A percentile compares a stretch with the other conserved stretches of the same genome.
phyloP scores from a whole-genome alignment of 2,888 invertebrate genomes.

The Eurytoma adleriae region DNA sequence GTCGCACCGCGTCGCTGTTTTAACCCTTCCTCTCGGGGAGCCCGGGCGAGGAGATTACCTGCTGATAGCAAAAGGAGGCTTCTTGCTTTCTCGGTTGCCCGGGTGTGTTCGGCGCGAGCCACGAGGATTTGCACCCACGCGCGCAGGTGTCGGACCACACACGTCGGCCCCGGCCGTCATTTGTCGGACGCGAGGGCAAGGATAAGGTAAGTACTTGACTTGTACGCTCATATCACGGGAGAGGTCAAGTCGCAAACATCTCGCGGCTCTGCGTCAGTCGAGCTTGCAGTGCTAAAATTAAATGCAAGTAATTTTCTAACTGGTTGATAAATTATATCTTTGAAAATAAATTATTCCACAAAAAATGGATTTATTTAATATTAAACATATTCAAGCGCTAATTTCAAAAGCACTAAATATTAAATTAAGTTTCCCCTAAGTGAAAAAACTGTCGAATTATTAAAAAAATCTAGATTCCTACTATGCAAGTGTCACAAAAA shows the following conservation, averaged over 20 bases:
- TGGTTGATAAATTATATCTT: too few relatives aligned
- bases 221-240: neutral
- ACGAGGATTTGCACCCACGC: conserved; percentile 62
- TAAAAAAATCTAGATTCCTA: too few relatives aligned
- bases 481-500: too few relatives aligned
- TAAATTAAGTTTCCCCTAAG: too few relatives aligned
- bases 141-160: conserved; percentile 73
- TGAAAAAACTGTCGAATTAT: too few relatives aligned
- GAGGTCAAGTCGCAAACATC: too few relatives aligned
- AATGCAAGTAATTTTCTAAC: too few relatives aligned
- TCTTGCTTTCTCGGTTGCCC: conserved; percentile 2
- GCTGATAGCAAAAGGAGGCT: neutral
- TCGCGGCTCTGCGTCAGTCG: conserved; percentile 19
- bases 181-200: conserved; percentile 69
- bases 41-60: neutral
- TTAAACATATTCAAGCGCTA: too few relatives aligned
- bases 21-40: neutral
- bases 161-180: conserved; percentile 72
- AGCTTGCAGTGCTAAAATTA: conserved; percentile 18
- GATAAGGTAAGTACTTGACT: conserved; percentile 61
- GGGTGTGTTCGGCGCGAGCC: neutral
- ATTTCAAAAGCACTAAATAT: too few relatives aligned
- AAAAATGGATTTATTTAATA: too few relatives aligned
- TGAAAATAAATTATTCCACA: too few relatives aligned
- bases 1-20: neutral